These are phyloP conservation scores for Petrocephalus zakoni DNA, from an alignment of 2,113 vertebrate genomes.

Conservation along the genomic window DNA sequence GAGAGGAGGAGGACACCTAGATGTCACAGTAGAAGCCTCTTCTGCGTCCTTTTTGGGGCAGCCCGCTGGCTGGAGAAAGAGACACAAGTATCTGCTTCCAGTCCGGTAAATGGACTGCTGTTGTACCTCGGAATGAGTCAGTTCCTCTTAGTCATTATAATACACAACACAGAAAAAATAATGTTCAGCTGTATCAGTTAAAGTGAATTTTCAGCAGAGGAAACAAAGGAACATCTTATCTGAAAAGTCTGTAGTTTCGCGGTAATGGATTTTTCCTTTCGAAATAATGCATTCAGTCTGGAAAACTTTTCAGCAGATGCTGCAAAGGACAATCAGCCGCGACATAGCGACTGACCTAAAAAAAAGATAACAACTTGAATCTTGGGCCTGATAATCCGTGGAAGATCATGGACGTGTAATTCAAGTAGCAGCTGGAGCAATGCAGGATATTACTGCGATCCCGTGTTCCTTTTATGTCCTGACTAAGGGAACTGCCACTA, in stretches of 20 bases:
- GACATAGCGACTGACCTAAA: neutral
- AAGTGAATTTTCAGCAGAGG: neutral
- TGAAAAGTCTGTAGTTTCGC: neutral
- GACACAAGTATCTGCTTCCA: neutral
- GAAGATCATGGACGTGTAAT: neutral
- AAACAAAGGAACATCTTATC: neutral
- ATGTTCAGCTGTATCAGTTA: neutral
- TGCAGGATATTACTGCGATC: neutral
- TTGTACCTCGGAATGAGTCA: neutral
- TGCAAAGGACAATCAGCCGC: neutral
- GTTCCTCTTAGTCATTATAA: neutral
- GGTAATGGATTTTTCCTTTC: neutral
- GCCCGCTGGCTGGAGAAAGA: neutral
- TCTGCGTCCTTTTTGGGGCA: neutral
- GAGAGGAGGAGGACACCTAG: neutral
- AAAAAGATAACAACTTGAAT: neutral
- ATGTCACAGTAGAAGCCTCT: neutral
- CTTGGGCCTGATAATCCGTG: neutral
- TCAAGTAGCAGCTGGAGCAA: neutral
- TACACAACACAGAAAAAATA: neutral
- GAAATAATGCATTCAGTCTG: neutral
- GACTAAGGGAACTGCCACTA: neutral
- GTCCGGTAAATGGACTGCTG: neutral
- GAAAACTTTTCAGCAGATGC: neutral
- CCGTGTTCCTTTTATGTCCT: neutral